A percentile compares a stretch with the other conserved stretches of the same genome.
These are phyloP conservation scores for Eptesicus fuscus DNA, from an alignment of 2,113 vertebrate species.

Conservation along the genomic window DNA sequence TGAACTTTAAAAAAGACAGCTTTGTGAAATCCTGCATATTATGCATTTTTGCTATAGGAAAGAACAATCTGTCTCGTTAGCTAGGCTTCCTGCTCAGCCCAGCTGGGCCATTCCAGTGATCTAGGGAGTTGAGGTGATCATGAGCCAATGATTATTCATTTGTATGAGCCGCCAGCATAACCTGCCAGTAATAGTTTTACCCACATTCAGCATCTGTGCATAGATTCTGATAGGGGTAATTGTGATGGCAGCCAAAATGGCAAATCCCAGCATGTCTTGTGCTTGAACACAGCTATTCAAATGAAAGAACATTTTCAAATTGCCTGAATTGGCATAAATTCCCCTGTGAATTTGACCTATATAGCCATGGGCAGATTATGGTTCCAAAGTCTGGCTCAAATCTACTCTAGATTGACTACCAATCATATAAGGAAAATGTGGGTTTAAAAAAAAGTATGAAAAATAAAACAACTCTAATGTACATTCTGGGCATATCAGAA, in stretches of 20 bases:
- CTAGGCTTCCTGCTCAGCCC: conserved; percentile 47
- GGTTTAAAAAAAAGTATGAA: background rate
- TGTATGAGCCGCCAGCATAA: conserved; percentile 58
- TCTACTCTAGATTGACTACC: background rate
- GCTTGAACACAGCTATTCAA: conserved; percentile 59
- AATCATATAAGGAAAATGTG: background rate
- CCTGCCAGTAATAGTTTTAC: conserved; percentile 66
- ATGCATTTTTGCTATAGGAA: background rate
- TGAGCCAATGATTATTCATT: conserved; percentile 70
- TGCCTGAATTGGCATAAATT: conserved; percentile 32
- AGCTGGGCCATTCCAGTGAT: conserved; percentile 63
- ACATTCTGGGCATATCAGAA: background rate
- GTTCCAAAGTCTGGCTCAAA: background rate
- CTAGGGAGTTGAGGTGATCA: conserved; percentile 60
- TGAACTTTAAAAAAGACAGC: conserved; percentile 12
- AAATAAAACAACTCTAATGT: background rate
- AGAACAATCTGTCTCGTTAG: conserved; percentile 40
- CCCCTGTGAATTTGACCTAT: conserved; percentile 34
- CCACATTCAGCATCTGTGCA: conserved; percentile 72
- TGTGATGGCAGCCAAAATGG: conserved; percentile 65
- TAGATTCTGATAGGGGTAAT: conserved; percentile 65
- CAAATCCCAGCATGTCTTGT: conserved; percentile 58
- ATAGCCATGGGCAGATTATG: background rate
- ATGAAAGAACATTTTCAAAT: conserved; percentile 48
- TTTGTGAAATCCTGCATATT: background rate